phyloP scores from a whole-genome alignment of 2,797 vertebrate species.

The Spinibarbus caldwelli region DNA sequence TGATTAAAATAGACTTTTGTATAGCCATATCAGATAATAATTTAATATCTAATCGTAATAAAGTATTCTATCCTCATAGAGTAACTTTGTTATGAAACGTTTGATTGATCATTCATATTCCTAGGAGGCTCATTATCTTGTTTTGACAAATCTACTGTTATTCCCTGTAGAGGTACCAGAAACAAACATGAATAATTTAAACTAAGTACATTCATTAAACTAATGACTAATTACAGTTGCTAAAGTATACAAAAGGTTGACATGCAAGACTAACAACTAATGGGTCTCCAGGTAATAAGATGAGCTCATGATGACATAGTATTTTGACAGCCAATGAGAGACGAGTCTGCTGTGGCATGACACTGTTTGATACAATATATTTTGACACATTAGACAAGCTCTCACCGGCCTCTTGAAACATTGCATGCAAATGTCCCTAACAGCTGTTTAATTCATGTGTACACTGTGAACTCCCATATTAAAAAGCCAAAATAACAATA shows the following conservation, averaged over 20 bases:
- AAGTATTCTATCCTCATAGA: not conserved
- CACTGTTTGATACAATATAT: not conserved
- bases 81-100: not conserved
- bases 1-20: not conserved
- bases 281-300: constrained; percentile 41
- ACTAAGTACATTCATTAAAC: constrained; percentile 51
- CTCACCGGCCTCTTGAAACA: not conserved
- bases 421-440: not conserved
- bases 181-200: constrained; percentile 29
- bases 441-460: not conserved
- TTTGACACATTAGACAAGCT: not conserved
- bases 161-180: not conserved
- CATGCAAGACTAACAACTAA: constrained; percentile 41
- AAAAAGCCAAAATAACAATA: not conserved
- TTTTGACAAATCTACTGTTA: constrained; percentile 18
- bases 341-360: not conserved
- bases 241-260: constrained; percentile 46
- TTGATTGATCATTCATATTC: not conserved
- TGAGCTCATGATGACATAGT: not conserved
- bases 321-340: not conserved
- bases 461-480: not conserved
- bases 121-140: constrained; percentile 48
- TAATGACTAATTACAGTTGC: constrained; percentile 47
- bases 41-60: not conserved
- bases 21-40: not conserved